A percentile compares a stretch with the other conserved stretches of the same genome.
Evolutionary conservation across 1,140 invertebrate genomes (phyloP).

Genomic region (Heliconius hewitsoni): DNA sequence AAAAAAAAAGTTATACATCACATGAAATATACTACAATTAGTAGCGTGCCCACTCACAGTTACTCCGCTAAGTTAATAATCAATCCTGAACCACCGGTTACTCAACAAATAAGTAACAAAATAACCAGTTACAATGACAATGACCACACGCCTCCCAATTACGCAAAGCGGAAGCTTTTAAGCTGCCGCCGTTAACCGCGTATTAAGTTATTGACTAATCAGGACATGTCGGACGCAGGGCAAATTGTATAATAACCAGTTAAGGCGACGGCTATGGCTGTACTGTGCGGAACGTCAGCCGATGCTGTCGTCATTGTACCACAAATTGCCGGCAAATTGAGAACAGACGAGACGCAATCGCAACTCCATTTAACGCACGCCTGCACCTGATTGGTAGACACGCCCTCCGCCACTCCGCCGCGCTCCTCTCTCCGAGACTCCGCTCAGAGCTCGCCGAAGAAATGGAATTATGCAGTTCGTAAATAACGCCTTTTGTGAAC

Average conservation of each 20-base stretch:
- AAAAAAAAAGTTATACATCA: background rate
- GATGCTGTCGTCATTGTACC: constrained; percentile 58
- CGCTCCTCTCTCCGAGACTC: constrained; percentile 29
- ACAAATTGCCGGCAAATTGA: constrained; percentile 77
- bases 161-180: constrained; percentile 38
- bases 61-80: background rate
- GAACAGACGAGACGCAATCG: constrained; percentile 71
- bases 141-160: constrained; percentile 43
- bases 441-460: constrained; percentile 59
- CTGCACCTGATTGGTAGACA: constrained; percentile 74
- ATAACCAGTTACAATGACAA: constrained; percentile 32
- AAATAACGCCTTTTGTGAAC: constrained; percentile 68
- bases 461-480: constrained; percentile 75
- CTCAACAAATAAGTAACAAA: constrained; percentile 25
- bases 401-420: constrained; percentile 49
- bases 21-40: background rate
- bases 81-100: background rate
- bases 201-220: constrained; percentile 73
- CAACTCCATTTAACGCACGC: constrained; percentile 64
- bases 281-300: background rate
- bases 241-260: constrained; percentile 76
- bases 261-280: constrained; percentile 42
- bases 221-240: constrained; percentile 71
- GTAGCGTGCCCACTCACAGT: background rate
- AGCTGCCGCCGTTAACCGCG: constrained; percentile 58